These are phyloP conservation scores for Adela reaumurella DNA, from an alignment of 2,888 invertebrate genomes.

Conservation along the genomic window DNA sequence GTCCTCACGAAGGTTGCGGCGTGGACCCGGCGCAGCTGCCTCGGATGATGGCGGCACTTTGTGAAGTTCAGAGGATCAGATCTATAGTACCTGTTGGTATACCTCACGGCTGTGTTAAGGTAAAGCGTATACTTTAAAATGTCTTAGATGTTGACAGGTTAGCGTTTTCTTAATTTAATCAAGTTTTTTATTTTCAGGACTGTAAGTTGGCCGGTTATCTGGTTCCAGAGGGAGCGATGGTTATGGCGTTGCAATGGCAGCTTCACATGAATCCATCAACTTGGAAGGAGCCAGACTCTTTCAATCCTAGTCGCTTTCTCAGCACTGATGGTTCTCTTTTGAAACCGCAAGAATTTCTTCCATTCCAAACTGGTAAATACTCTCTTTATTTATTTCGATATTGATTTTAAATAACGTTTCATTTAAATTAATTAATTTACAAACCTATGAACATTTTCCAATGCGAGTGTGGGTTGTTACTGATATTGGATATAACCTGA, in stretches of 20 bases:
- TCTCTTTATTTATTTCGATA: too few relatives aligned
- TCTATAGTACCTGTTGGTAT: slow-evolving; percentile 81
- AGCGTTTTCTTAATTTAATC: too few relatives aligned
- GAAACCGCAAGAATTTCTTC: slow-evolving; percentile 69
- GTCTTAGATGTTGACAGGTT: too few relatives aligned
- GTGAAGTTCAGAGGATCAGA: slow-evolving; percentile 75
- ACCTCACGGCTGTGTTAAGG: slow-evolving; percentile 69
- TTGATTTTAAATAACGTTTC: too few relatives aligned
- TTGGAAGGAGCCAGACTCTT: slow-evolving; percentile 67
- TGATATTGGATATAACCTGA: too few relatives aligned
- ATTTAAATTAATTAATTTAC: too few relatives aligned
- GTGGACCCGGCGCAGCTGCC: slow-evolving; percentile 56
- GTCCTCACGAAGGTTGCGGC: slow-evolving; percentile 48
- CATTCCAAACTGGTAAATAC: slow-evolving; percentile 73
- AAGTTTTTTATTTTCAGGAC: slow-evolving; percentile 44
- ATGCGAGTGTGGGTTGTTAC: too few relatives aligned
- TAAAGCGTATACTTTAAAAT: slow-evolving; percentile 14
- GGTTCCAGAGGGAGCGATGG: slow-evolving; percentile 68
- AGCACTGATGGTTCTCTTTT: slow-evolving; percentile 57
- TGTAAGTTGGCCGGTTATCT: slow-evolving; percentile 57
- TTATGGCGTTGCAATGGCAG: slow-evolving; percentile 79
- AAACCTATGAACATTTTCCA: too few relatives aligned
- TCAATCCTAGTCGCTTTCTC: slow-evolving; percentile 68
- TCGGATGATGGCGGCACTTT: slow-evolving; percentile 68
- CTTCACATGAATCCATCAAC: slow-evolving; percentile 67